Evolutionary conservation across 2,113 vertebrate genomes (phyloP), one percentile per base, ranked within the genome.

Genomic region (Indicator indicator): DNA sequence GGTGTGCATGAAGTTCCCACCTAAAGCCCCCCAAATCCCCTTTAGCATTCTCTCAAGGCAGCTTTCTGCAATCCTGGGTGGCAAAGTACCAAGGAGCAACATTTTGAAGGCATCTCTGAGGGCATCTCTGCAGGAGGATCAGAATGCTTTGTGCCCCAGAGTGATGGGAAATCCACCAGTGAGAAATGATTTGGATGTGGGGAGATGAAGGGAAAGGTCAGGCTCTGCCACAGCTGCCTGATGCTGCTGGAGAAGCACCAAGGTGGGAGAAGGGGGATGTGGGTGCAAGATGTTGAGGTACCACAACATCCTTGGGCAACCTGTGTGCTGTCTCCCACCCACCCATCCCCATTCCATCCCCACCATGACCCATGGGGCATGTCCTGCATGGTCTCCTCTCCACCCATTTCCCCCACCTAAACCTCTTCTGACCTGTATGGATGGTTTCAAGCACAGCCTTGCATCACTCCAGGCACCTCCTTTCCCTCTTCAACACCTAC

Each of bases 341-440:
- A 6, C 33, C 16, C 77, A 28, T 46, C 52, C 27, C 20, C 55
- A 36, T 5, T 28, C 16, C 69, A 23, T 63, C 63, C 17, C 20
- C 64, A 36, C 19, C 6, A 2, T 12, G 17, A 21, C 54, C 27
- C 46, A 10, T 4, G n/a, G 18, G n/a, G 27, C 30, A 1, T 2
- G 30, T 36, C 42, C 52, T 5, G 4, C 4, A 1, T 24, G 68
- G 42, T 54, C 7, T 88, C 18, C 59, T 28, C 73, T 38, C 9
- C 24, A 38, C 9, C 26, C 9, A 0, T n/a, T 17, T 42, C 3
- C 13, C 38, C n/a, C n/a, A 7, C 14, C 21, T 9, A 21, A 4
- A 2, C 46, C 16, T 56, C 11, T 12, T 59, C 52, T 8, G 20
- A 24, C 48, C 33, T 8, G 0, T 3, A 19, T 10, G 26, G 26